Evolutionary conservation across 2,888 invertebrate species (phyloP).

Genomic region (Schrankia costaestrigalis): DNA sequence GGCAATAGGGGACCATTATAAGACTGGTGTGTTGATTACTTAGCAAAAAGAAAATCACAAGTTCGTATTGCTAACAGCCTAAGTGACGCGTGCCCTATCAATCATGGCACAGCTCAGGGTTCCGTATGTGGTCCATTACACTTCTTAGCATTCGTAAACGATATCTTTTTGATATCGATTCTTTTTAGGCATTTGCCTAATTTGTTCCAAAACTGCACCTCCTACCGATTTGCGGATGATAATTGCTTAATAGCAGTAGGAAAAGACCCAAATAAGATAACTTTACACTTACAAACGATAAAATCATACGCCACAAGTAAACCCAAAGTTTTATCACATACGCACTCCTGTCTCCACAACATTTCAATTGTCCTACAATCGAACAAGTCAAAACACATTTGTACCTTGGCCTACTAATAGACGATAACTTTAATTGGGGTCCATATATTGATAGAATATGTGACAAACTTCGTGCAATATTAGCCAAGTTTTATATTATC

Average conservation of each 20-base stretch:
- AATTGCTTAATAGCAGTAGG: not conserved
- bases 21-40: not conserved
- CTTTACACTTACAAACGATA: not conserved
- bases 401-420: constrained; percentile 1
- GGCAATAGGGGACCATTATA: not conserved
- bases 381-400: constrained; percentile 1
- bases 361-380: not conserved
- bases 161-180: too few relatives aligned
- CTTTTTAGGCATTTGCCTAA: too few relatives aligned
- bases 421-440: constrained; percentile 1
- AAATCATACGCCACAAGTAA: not conserved
- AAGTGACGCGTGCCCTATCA: not conserved
- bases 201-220: not conserved
- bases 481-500: not conserved
- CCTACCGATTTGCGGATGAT: constrained; percentile 2
- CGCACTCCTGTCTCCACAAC: too few relatives aligned
- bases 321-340: not conserved
- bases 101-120: not conserved
- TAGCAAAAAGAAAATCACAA: not conserved
- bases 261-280: not conserved
- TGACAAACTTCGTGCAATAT: not conserved
- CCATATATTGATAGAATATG: not conserved
- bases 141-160: constrained; percentile 1
- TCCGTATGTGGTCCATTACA: constrained; percentile 2
- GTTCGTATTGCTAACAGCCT: not conserved